Base-by-base conservation (phyloP, 1,140 invertebrate species). In the Sitophilus oryzae region DNA sequence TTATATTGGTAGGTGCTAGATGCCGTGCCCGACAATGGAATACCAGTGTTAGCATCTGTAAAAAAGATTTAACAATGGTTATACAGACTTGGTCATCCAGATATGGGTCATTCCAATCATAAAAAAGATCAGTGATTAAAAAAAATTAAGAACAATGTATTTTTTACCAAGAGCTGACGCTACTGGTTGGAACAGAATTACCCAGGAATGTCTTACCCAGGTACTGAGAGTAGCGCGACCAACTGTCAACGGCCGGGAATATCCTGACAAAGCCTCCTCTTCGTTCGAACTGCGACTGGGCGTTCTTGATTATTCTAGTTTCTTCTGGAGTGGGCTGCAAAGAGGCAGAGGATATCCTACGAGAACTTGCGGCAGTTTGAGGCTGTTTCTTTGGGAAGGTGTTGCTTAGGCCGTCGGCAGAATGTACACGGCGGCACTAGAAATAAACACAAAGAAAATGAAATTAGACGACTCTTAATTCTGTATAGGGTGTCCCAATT, bases 251-350 rank as follows among this genome's bases (percentile, higher is more conserved):
- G 18, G 88, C 86, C 15, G 93, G 94, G 73, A 95, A 96, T 65
- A 97, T 92, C 19, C 93, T 74, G 21, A 94, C 87, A 74, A 92
- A 97, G 44, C 91, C 91, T 14, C 92, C 92, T 22, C 88, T 76
- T 15, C 93, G 76, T 35, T 82, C 79, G 70, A 91, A 89, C 72
- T 97, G 92, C 19, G 89, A 85, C 55, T 83, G 81, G 11, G 86
- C 82, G 43, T 84, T 82, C 10, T 85, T 77, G 20, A 96, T 74
- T 38, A 93, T 82, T 49, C 88, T 79, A 50, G 82, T 77, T 67
- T 95, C 92, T 66, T 95, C 91, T 5, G 82, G 74, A 4, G 82
- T 87, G 10, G 93, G 72, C 9, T 65, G 65, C 62, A 57, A 40
- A 18, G 56, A 57, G 36, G 58, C 63, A n/a, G 53, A 45, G 16